Evolutionary conservation across 2,797 vertebrate genomes (phyloP), one percentile per base, ranked within the genome.

Genomic region (Caiman crocodilus): DNA sequence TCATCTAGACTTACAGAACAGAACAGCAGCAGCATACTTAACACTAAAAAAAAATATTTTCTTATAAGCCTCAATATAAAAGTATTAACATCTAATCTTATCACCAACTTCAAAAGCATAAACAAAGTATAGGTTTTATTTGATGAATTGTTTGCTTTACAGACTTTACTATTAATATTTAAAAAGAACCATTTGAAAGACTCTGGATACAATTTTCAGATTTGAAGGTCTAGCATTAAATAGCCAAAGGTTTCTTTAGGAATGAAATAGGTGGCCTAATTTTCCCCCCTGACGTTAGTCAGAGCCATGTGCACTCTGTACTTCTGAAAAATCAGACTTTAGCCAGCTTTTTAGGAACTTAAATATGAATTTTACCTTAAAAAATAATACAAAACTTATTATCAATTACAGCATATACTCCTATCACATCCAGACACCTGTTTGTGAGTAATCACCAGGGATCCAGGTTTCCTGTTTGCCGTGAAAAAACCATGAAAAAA

Each of bases 351-450:
- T 87, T 87, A 79, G 85, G 60, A 69, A 59, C 11, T 83, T 77
- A 65, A n/a, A 61, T 60, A 92, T 83, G 65, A 92, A 90, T 80
- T 79, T 75, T 50, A 50, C 42, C 42, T 50, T 50, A 3, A 50
- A 50, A 50, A 50, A 50, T 10, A 50, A 50, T 50, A 9, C 42
- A 50, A 50, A 50, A 50, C 42, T 50, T 78, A 89, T 76, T 96
- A 74, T 74, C 56, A 93, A 92, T 89, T 30, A 94, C 57, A 85
- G 35, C 32, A 92, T 74, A 88, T 89, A 93, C 93, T 55, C n/a
- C 13, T 87, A 84, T 85, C 87, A 75, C 28, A 9, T 7, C 58
- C 35, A 91, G 76, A 79, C 10, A 92, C 28, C 73, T 77, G 4
- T 73, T 88, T 91, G 42, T 50, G 42, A 50, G 42, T 50, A 50